Evolutionary conservation across 1,140 invertebrate species (phyloP).

Genomic region (Lordiphosa clarofinis): DNA sequence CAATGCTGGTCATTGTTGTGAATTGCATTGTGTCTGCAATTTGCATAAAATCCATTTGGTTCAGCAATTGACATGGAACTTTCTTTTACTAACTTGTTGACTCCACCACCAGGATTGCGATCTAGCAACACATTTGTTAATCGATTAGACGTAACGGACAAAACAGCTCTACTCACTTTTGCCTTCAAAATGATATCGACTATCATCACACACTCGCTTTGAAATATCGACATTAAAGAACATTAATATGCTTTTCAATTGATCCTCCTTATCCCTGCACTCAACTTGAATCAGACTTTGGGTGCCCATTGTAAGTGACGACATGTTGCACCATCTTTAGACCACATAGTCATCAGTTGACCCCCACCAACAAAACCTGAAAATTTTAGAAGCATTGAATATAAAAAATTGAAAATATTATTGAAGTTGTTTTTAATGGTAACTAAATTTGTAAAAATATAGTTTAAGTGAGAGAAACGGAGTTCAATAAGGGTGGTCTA

Average conservation of each 20-base stretch:
- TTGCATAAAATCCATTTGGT: constrained; percentile 42
- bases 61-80: constrained; percentile 13
- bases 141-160: background rate
- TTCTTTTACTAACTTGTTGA: background rate
- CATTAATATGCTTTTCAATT: constrained; percentile 31
- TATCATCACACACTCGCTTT: constrained; percentile 5
- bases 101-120: constrained; percentile 42
- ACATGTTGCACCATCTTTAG: background rate
- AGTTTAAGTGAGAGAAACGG: too few species aligned
- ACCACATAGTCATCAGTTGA: too few species aligned
- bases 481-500: too few species aligned
- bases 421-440: too few species aligned
- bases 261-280: constrained; percentile 7
- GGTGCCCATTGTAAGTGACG: constrained; percentile 25
- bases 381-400: too few species aligned
- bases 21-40: constrained; percentile 3
- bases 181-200: background rate
- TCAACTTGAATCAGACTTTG: constrained; percentile 23
- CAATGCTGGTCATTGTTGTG: too few species aligned
- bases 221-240: constrained; percentile 48
- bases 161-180: constrained; percentile 28
- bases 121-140: constrained; percentile 9
- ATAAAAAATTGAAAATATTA: too few species aligned
- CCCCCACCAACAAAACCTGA: too few species aligned
- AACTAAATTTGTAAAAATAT: too few species aligned